Conservation (phyloP, 2,888 invertebrate species). For the Phoenoteleia sp. region DNA sequence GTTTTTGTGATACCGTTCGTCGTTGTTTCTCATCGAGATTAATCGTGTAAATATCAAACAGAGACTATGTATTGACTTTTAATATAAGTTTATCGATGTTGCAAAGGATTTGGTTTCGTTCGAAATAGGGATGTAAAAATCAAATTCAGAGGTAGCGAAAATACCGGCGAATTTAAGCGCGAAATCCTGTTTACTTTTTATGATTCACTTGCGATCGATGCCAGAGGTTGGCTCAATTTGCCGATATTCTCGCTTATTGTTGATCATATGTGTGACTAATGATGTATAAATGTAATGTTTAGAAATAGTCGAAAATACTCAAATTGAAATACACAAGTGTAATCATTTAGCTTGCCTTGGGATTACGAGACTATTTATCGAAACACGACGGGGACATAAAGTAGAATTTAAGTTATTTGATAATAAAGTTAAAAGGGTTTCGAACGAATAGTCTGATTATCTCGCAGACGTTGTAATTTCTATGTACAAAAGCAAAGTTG, state of each 20-base stretch:
- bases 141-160: not conserved
- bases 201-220: no score
- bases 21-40: not conserved
- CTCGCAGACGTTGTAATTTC: not conserved
- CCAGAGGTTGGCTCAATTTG: not conserved
- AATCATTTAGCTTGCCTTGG: conserved; percentile 1
- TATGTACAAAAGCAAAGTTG: conserved; percentile 17
- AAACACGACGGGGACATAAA: not conserved
- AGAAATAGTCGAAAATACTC: conserved; percentile 35
- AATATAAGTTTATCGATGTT: conserved; percentile 18
- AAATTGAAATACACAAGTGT: conserved; percentile 17
- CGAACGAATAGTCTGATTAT: not conserved
- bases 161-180: conserved; percentile 17
- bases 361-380: conserved; percentile 32
- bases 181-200: no score
- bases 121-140: not conserved
- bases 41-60: not conserved
- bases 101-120: conserved; percentile 1
- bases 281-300: conserved; percentile 57
- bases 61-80: not conserved
- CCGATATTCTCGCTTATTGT: conserved; percentile 5
- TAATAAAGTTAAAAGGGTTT: not conserved
- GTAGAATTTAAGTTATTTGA: not conserved
- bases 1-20: conserved; percentile 4
- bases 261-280: conserved; percentile 46